Conservation (phyloP, 2,113 vertebrate genomes). For the Malurus elegans region DNA sequence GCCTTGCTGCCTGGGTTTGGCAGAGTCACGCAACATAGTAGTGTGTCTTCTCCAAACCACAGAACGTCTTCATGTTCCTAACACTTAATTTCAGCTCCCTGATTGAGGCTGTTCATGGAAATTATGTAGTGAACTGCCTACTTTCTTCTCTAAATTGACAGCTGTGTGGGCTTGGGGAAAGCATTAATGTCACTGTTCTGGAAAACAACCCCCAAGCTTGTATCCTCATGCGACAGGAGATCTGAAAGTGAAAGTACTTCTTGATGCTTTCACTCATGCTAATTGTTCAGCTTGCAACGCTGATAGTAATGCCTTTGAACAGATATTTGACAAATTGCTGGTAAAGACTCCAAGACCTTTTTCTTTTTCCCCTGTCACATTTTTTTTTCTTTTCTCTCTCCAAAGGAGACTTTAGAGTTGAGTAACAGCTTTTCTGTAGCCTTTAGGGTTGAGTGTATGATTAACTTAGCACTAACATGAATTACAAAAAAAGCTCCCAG, state of each 20-base stretch:
- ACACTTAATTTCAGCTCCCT: constrained; percentile 17
- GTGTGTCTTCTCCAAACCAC: constrained; percentile 7
- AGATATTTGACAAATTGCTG: constrained; percentile 19
- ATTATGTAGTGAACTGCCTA: constrained; percentile 45
- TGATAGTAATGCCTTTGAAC: constrained; percentile 40
- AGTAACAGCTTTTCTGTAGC: neutral
- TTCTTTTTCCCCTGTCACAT: neutral
- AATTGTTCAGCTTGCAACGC: constrained; percentile 48
- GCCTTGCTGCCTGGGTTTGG: neutral
- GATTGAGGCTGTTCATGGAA: constrained; percentile 50
- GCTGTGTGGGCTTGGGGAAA: constrained; percentile 67
- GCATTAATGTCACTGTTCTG: constrained; percentile 49
- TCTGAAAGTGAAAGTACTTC: constrained; percentile 27
- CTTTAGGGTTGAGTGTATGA: neutral
- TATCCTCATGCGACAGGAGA: constrained; percentile 34
- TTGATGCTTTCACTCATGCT: constrained; percentile 44
- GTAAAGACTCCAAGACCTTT: neutral
- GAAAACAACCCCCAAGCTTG: constrained; percentile 52
- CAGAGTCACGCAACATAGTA: neutral
- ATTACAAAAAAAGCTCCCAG: neutral
- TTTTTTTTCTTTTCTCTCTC: neutral
- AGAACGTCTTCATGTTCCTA: constrained; percentile 5
- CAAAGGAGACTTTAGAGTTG: neutral
- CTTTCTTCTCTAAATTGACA: constrained; percentile 55
- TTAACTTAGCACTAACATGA: neutral